A percentile compares a stretch with the other conserved stretches of the same genome.
Evolutionary conservation across 2,113 vertebrate species (phyloP).

Genomic region (Bettongia penicillata): DNA sequence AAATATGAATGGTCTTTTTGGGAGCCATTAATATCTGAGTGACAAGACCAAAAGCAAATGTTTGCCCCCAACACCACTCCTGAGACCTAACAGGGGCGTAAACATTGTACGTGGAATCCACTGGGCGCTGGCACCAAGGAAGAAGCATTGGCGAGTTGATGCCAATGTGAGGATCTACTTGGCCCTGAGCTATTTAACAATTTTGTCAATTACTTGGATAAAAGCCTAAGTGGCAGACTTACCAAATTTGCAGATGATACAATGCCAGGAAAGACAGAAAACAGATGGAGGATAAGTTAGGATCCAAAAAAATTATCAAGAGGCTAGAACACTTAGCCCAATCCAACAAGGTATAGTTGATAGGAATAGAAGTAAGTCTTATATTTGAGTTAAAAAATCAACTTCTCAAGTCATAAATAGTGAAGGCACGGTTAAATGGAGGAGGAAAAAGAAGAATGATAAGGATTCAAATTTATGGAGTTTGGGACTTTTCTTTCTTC

Average conservation of each 20-base stretch:
- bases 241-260: background rate
- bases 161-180: background rate
- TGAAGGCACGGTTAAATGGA: background rate
- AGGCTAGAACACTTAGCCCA: background rate
- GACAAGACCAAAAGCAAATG: slow-evolving; percentile 5
- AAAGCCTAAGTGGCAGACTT: background rate
- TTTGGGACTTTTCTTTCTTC: background rate
- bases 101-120: background rate
- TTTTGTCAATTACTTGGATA: background rate
- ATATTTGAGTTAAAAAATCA: background rate
- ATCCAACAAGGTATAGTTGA: background rate
- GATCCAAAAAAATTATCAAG: background rate
- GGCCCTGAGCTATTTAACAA: background rate
- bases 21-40: slow-evolving; percentile 1
- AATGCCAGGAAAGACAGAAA: background rate
- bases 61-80: background rate
- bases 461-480: background rate
- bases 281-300: background rate
- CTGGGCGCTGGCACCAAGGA: background rate
- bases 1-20: slow-evolving; percentile 9
- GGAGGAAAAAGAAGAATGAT: background rate
- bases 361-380: background rate
- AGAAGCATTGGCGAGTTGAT: background rate
- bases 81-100: background rate
- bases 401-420: background rate